Base-by-base conservation (phyloP, 2,888 invertebrate genomes). In the Formica aserva region DNA sequence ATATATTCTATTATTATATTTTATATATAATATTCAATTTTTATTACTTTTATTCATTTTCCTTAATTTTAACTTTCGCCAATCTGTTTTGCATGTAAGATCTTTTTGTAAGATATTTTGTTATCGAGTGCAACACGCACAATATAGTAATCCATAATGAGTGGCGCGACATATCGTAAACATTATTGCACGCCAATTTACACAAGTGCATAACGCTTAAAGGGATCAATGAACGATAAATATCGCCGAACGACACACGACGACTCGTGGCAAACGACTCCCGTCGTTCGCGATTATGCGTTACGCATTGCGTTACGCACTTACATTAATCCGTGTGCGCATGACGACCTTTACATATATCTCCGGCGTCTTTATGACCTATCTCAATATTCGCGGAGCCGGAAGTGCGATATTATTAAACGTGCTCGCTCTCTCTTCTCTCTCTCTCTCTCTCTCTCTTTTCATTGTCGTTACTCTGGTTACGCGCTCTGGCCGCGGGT, bases 401-500 rank as follows among this genome's bases (percentile, higher is more conserved):
- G 78, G 78, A 72, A 72, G 78, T 62, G 78, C 48, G 60, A 82
- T 82, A 65, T 82, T 76, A 82, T 48, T 77, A 55, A 69, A 63
- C 77, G 63, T 18, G 8, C 29, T 77, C 29, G 35, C 29, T 45
- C 78, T 77, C 77, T 55, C 26, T 38, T 26, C 29, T n/a, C 48
- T 41, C 62, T 45, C 45, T 45, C 15, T 45, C 15, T 45, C 45
- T 45, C 15, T 15, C 45, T 15, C 18, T 32, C 52, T 41, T 32
- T n/a, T n/a, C n/a, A n/a, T 18, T 52, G 82, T 48, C 76, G 82
- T 85, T 85, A 82, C 71, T 72, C 78, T 60, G 78, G 78, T 78
- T 80, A 62, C 72, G 60, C 72, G 72, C 60, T 80, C 72, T 35
- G 35, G 78, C 78, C 72, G 78, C 72, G 78, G 78, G 78, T 80